A percentile compares a stretch with the other conserved stretches of the same genome.
Evolutionary conservation across 2,888 invertebrate species (phyloP).

Genomic region (Augiades crinisus): DNA sequence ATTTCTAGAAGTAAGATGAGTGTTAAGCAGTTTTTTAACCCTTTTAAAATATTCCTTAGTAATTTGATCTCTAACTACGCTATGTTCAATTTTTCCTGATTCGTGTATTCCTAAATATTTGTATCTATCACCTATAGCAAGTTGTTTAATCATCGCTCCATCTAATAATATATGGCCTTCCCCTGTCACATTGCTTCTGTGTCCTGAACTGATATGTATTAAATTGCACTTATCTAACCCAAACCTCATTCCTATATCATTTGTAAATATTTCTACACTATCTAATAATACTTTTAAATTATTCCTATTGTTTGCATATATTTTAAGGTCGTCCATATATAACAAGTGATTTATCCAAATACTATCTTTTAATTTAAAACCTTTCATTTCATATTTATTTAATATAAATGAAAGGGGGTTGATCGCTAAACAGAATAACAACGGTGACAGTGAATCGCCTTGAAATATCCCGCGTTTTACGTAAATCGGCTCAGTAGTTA

Average conservation of each 20-base stretch:
- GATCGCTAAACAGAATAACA: constrained; percentile 28
- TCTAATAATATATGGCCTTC: constrained; percentile 26
- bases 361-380: constrained; percentile 22
- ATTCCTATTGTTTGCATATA: constrained; percentile 28
- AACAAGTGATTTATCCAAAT: constrained; percentile 24
- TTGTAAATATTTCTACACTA: constrained; percentile 28
- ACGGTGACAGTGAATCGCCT: constrained; percentile 23
- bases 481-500: constrained; percentile 22
- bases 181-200: neutral
- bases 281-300: constrained; percentile 15
- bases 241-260: constrained; percentile 26
- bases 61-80: constrained; percentile 19
- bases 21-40: constrained; percentile 10
- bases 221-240: constrained; percentile 28
- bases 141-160: constrained; percentile 19
- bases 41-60: constrained; percentile 23
- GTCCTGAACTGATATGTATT: constrained; percentile 17
- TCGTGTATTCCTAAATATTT: constrained; percentile 31
- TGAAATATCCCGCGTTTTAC: constrained; percentile 26
- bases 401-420: constrained; percentile 31
- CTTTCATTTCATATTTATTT: constrained; percentile 19
- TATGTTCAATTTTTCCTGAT: constrained; percentile 27
- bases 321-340: constrained; percentile 33
- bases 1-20: constrained; percentile 15
- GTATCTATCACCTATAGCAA: constrained; percentile 16